Evolutionary conservation across 2,113 vertebrate genomes (phyloP), one percentile per base, ranked within the genome.

Genomic region (Triplophysa siluroides): DNA sequence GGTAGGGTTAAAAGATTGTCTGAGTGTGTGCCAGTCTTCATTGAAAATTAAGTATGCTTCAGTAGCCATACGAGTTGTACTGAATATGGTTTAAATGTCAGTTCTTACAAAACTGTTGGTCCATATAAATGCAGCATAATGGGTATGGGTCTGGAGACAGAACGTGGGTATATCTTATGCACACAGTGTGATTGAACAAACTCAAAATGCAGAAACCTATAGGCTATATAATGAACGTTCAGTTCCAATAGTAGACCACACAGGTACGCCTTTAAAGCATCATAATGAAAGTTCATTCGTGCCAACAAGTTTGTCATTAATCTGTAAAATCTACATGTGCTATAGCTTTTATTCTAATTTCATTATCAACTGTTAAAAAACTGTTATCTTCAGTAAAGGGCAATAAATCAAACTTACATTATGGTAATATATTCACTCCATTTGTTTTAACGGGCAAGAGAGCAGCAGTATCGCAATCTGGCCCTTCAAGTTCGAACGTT

Each of bases 1-100:
- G 60, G 47, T 50, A 2, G 1, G n/a, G 38, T 11, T 60, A 61
- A 60, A 73, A 74, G 8, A 74, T 45, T 41, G 45, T 62, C 38
- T 63, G 41, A 62, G 50, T 47, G 14, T 16, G 9, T 50, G 58
- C 56, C 41, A 63, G 8, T 75, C 38, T 16, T 16, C 54, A 74
- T 13, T 63, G 58, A 75, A 18, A 24, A 75, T 75, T 47, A 19
- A n/a, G 73, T 10, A 75, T 29, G 58, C 10, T 47, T 75, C 38
- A 29, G 60, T 29, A n/a, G 4, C 13, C 29, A 60, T 74, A 73
- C 19, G n/a, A 38, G 29, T 58, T 56, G 29, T 56, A 56, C 6
- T 60, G 54, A 12, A 13, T 73, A 62, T 47, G 23, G 72, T 63
- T 75, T 63, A 62, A 75, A 47, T 63, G 14, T n/a, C 58, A 14